Evolutionary conservation across 2,888 invertebrate genomes (phyloP), one percentile per base, ranked within the genome.

Genomic region (Chouioia cunea): DNA sequence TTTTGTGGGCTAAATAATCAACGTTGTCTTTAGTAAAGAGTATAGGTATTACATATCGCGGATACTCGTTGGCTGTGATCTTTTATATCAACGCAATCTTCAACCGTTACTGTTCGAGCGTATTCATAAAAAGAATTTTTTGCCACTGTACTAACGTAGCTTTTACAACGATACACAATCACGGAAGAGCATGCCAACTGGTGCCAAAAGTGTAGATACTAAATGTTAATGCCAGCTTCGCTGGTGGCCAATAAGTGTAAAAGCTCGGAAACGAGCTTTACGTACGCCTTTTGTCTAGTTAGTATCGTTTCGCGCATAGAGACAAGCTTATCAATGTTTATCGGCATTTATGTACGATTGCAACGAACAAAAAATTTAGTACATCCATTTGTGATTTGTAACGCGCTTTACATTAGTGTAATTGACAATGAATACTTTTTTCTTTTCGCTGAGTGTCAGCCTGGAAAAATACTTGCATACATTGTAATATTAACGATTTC

Each of bases 231-330:
- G 53, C 22, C 8, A 23, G 48, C 57, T 47, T 46, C 59, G 27
- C 23, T 44, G 15, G 22, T 15, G 46, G 73, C 70, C 74, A 75
- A 75, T 75, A 75, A 75, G 72, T 72, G 75, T 74, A 63, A 74
- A 72, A 75, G 75, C 75, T 65, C 59, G 57, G 58, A 65, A 74
- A 74, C 73, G 73, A 73, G 70, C 63, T 65, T 12, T 36, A 36
- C 36, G 10, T 36, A 36, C 36, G 70, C 58, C 69, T 59, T 73
- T 75, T 60, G 58, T 65, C 70, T 65, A 70, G 63, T 65, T 69
- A 64, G 60, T 63, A 48, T 56, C 63, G 36, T 47, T 46, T 48
- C n/a, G n/a, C 56, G 48, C 53, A 18, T 14, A n/a, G 48, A 48
- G 65, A 0, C 16, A 27, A 20, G 18, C 57, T 62, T 65, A 69